Evolutionary conservation across 92 coral and sea anemone genomes (phyloP).

Genomic region (Epizoanthus fatuus): DNA sequence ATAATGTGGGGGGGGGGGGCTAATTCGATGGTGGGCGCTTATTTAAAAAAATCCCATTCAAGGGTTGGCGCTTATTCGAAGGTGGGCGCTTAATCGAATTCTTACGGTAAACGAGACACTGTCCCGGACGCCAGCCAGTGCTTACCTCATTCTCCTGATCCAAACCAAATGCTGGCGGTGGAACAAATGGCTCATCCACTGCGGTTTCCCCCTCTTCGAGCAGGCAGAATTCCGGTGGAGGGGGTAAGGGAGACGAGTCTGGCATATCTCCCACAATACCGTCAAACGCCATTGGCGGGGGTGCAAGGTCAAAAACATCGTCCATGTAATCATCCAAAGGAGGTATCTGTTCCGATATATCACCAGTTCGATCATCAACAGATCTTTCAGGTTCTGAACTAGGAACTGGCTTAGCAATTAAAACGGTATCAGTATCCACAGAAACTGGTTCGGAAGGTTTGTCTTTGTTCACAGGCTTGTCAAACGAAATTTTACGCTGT

Average conservation of each 20-base stretch:
- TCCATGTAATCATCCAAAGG: conserved; percentile 16
- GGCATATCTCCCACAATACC: conserved; percentile 48
- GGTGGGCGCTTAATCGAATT: not conserved
- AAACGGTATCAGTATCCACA: not conserved
- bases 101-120: not conserved
- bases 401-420: conserved; percentile 18
- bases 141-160: conserved; percentile 40
- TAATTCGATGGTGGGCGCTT: too few relatives aligned
- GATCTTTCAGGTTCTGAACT: not conserved
- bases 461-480: conserved; percentile 1
- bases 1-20: too few relatives aligned
- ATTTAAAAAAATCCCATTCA: too few relatives aligned
- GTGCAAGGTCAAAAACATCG: conserved; percentile 55
- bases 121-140: not conserved
- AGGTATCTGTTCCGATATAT: not conserved
- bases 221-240: conserved; percentile 84
- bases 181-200: not conserved
- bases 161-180: conserved; percentile 35
- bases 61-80: too few relatives aligned
- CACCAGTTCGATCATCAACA: not conserved
- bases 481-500: conserved; percentile 10
- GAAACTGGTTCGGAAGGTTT: not conserved
- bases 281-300: conserved; percentile 79
- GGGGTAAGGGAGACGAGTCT: conserved; percentile 85
- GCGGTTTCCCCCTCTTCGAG: conserved; percentile 1